These are phyloP conservation scores for Cephonodes hylas DNA, from an alignment of 2,888 invertebrate genomes.

Conservation along the genomic window DNA sequence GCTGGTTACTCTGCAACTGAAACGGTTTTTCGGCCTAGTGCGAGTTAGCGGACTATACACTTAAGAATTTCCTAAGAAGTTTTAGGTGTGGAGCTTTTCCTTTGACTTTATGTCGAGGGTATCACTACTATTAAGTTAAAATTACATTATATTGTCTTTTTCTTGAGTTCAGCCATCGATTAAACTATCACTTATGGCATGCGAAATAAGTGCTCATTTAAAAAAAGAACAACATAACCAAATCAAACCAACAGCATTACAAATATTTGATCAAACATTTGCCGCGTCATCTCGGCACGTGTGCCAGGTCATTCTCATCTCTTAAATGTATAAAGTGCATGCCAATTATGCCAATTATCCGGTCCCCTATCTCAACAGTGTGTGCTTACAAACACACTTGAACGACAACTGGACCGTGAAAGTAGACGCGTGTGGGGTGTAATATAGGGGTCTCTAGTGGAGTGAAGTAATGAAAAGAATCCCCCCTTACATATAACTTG, in stretches of 20 bases:
- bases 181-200: too few species aligned
- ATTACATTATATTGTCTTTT: too few species aligned
- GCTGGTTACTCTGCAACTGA: too few species aligned
- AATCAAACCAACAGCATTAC: background rate
- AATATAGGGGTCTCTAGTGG: constrained; percentile 23
- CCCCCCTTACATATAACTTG: constrained; percentile 33
- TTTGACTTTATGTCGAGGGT: too few species aligned
- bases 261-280: background rate
- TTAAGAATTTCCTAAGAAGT: too few species aligned
- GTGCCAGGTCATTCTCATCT: background rate
- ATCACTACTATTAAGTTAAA: too few species aligned
- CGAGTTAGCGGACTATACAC: too few species aligned
- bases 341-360: constrained; percentile 15
- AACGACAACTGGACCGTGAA: constrained; percentile 6
- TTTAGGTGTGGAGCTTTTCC: too few species aligned
- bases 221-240: background rate
- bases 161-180: too few species aligned
- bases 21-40: too few species aligned
- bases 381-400: constrained; percentile 7
- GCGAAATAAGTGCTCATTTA: background rate
- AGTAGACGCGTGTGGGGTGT: background rate
- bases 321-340: constrained; percentile 7
- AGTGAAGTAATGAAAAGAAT: constrained; percentile 34
- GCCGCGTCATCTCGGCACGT: background rate
- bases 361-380: background rate